Evolutionary conservation across 2,888 invertebrate species (phyloP), one percentile per base, ranked within the genome.

Genomic region (Nomada flava): DNA sequence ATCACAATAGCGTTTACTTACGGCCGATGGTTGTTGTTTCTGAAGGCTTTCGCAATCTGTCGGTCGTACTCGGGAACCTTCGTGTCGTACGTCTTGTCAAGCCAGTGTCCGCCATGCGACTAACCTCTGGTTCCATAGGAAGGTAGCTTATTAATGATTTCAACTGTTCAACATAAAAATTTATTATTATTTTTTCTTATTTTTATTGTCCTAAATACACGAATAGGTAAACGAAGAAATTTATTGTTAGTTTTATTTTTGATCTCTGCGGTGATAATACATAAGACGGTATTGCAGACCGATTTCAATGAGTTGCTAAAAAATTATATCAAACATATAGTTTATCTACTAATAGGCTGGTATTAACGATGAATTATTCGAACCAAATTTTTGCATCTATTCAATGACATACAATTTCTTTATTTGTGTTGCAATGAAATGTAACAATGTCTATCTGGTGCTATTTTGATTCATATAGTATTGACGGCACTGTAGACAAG

Each of bases 21-120:
- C 94, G 94, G 94, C 93, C 94, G 93, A 94, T 92, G 93, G 93
- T 94, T 94, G 94, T 94, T 94, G 94, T 94, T 94, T 94, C 94
- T 93, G 94, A 93, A 92, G 92, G 91, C 92, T 92, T 91, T 93
- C 93, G 93, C 93, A 92, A 93, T 92, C 91, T 91, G 89, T 93
- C 93, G 93, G 92, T 90, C 91, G 88, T 84, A 89, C 90, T 93
- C 92, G 93, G 92, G 86, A 89, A 91, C 92, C 93, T 93, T 91
- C 93, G 93, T 91, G 78, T 75, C 76, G 76, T 84, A 88, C 84
- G 89, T 90, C 89, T 90, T 88, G 88, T 92, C 92, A 92, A 92
- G 86, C 87, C 89, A 91, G 86, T 89, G 89, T 91, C 89, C 89
- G 86, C 83, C 87, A 82, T 83, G 83, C 87, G 86, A 91, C 91